Evolutionary conservation across 2,797 vertebrate genomes (phyloP).

Genomic region (Characodon lateralis): DNA sequence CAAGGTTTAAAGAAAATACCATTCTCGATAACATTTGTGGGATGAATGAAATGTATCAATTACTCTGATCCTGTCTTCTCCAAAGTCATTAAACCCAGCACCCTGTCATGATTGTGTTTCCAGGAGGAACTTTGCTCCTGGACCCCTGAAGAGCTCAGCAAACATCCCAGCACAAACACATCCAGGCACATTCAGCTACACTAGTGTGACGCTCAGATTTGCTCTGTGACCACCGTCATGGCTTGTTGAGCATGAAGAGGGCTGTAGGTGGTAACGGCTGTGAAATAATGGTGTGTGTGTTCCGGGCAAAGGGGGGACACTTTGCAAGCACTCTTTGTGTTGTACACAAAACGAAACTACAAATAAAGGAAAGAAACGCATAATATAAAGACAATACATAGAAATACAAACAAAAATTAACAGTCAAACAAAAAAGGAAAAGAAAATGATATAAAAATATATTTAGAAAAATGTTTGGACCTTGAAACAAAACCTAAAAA

Average conservation of each 20-base stretch:
- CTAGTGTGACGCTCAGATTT: conserved; percentile 68
- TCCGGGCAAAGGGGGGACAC: not conserved
- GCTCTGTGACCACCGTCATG: conserved; percentile 71
- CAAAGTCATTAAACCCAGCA: conserved; percentile 31
- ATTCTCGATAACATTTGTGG: not conserved
- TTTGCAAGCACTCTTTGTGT: not conserved
- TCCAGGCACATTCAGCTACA: conserved; percentile 69
- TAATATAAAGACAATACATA: not conserved
- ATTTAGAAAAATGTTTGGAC: not conserved
- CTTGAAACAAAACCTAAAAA: not conserved
- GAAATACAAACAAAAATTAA: too few relatives aligned
- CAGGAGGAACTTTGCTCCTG: conserved; percentile 50
- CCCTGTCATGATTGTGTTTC: conserved; percentile 52
- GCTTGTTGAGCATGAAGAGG: conserved; percentile 73
- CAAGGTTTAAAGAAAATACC: not conserved
- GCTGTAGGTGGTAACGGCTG: conserved; percentile 64
- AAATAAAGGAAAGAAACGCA: not conserved
- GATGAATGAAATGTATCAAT: conserved; percentile 27
- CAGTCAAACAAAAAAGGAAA: too few relatives aligned
- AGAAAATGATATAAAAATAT: not conserved
- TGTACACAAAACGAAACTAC: not conserved
- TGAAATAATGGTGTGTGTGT: conserved; percentile 52
- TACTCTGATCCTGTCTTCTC: conserved; percentile 33
- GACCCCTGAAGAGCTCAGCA: conserved; percentile 52
- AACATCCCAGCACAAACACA: conserved; percentile 57